Percentiles rank a stretch among this genome's conserved stretches.
phyloP scores from a whole-genome alignment of 2,113 vertebrate species.

The Holacanthus passer region DNA sequence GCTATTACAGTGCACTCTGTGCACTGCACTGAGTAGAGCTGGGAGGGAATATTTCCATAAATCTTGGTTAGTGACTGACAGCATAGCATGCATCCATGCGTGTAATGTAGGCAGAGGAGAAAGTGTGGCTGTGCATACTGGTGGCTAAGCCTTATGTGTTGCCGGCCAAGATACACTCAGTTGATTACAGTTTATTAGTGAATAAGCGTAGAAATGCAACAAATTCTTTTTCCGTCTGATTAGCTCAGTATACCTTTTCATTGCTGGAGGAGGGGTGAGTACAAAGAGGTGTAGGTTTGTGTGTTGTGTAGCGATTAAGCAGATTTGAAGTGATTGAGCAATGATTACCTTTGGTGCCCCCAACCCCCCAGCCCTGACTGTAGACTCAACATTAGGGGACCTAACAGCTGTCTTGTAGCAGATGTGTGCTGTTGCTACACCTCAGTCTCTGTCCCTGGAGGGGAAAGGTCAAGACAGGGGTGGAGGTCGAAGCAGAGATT shows the following conservation, averaged over 20 bases:
- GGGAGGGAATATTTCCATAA: constrained; percentile 68
- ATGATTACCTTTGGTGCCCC: constrained; percentile 66
- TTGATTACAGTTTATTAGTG: constrained; percentile 7
- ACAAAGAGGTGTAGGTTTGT: constrained; percentile 37
- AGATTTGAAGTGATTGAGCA: constrained; percentile 53
- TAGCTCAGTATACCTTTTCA: constrained; percentile 22
- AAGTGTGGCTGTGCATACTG: constrained; percentile 51
- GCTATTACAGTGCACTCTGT: constrained; percentile 25
- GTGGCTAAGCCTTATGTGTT: constrained; percentile 7
- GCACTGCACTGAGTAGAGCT: constrained; percentile 20
- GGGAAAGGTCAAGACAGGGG: constrained; percentile 74
- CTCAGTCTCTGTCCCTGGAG: constrained; percentile 75
- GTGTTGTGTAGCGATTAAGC: constrained; percentile 64
- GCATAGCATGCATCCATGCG: constrained; percentile 62
- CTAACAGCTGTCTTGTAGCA: constrained; percentile 84
- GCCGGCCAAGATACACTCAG: constrained; percentile 5
- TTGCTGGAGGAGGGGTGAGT: constrained; percentile 1
- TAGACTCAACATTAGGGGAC: constrained; percentile 79
- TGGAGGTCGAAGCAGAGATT: constrained; percentile 70
- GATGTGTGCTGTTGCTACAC: constrained; percentile 80
- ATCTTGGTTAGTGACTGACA: constrained; percentile 75
- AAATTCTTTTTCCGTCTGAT: constrained; percentile 13
- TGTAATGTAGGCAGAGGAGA: constrained; percentile 70
- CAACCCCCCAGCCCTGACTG: constrained; percentile 46
- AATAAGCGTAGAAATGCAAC: constrained; percentile 13